phyloP scores from a whole-genome alignment of 2,113 vertebrate genomes.

The Lycocorax pyrrhopterus region DNA sequence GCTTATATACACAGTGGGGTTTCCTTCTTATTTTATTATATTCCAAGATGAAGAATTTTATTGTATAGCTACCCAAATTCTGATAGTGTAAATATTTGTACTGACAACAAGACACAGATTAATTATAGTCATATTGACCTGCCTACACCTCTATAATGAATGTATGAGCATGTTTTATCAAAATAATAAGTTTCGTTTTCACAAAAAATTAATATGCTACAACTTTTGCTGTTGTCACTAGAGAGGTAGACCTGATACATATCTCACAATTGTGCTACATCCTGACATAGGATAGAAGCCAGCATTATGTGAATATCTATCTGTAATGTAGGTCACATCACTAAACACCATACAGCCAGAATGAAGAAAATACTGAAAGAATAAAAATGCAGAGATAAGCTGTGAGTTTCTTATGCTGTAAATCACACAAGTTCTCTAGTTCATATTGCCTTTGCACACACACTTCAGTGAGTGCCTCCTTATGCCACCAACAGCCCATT shows the following conservation, averaged over 20 bases:
- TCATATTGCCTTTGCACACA: not conserved
- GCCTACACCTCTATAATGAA: not conserved
- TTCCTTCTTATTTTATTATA: not conserved
- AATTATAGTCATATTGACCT: not conserved
- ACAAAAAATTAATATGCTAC: not conserved
- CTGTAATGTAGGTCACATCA: not conserved
- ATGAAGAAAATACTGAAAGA: not conserved
- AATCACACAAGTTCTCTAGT: not conserved
- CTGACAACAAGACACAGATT: not conserved
- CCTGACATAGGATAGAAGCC: not conserved
- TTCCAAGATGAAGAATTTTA: not conserved
- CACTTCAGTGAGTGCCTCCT: not conserved
- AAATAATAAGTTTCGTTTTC: not conserved
- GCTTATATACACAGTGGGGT: not conserved
- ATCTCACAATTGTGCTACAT: not conserved
- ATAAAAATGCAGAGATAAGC: not conserved
- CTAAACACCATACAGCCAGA: not conserved
- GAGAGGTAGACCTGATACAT: not conserved
- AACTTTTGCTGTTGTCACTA: not conserved
- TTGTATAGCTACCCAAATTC: not conserved
- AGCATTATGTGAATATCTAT: not conserved
- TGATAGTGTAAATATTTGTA: not conserved
- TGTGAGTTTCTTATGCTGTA: not conserved
- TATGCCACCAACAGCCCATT: not conserved
- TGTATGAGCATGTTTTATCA: not conserved